Percentiles rank a stretch among this genome's conserved stretches.
phyloP scores from a whole-genome alignment of 2,888 invertebrate genomes.

The Nezara viridula region DNA sequence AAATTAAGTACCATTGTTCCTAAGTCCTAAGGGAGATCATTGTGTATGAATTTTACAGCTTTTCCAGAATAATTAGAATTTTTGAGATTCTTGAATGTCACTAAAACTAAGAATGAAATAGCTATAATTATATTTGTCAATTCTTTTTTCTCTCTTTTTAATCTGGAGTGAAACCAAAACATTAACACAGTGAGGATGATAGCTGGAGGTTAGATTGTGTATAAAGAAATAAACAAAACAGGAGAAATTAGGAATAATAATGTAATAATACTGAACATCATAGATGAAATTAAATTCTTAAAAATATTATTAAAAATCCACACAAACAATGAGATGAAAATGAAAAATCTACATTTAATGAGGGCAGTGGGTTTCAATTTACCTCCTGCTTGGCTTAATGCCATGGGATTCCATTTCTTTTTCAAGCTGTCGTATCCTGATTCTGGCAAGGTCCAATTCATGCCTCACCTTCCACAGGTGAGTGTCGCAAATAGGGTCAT shows the following conservation, averaged over 20 bases:
- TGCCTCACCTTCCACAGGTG: conserved; percentile 92
- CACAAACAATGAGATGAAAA: not conserved
- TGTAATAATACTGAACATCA: not conserved
- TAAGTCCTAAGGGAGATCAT: too few species aligned
- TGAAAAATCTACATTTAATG: not conserved
- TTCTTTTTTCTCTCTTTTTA: too few species aligned
- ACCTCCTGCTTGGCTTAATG: conserved; percentile 76
- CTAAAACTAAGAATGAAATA: too few species aligned
- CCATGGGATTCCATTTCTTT: conserved; percentile 88
- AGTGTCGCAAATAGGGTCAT: conserved; percentile 84
- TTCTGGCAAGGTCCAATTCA: conserved; percentile 88
- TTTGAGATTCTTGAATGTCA: too few species aligned
- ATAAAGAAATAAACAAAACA: too few species aligned
- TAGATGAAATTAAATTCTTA: not conserved
- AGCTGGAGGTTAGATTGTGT: too few species aligned
- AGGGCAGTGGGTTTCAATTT: conserved; percentile 40
- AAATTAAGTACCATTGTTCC: too few species aligned
- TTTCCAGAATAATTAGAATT: too few species aligned
- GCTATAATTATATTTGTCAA: too few species aligned
- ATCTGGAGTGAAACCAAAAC: too few species aligned
- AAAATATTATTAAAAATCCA: not conserved
- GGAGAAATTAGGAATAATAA: not conserved
- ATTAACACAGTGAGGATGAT: too few species aligned
- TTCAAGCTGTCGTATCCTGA: conserved; percentile 88
- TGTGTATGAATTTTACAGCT: too few species aligned